Evolutionary conservation across 2,888 invertebrate genomes (phyloP), one percentile per base, ranked within the genome.

Genomic region (Cheilosia vulpina): DNA sequence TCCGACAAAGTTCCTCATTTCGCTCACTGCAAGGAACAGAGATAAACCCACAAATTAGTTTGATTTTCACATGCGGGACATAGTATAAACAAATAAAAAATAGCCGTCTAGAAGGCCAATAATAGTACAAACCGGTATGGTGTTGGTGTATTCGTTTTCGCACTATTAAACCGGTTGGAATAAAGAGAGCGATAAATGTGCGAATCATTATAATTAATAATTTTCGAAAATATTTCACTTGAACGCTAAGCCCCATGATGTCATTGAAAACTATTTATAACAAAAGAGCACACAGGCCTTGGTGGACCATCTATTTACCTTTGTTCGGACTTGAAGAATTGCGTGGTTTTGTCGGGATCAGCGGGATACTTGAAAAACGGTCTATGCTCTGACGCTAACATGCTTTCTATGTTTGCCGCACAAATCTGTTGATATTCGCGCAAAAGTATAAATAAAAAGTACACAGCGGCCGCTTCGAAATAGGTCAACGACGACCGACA

Each of bases 1-100:
- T 95, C 82, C 94, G 94, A 90, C 96, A 96, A 88, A 96, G 94
- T 77, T 94, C 94, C 88, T 96, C 95, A 89, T 89, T 93, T 87
- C 87, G 91, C 80, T 91, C 91, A 75, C 92, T 92, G 87, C 13
- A 89, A 89, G n/a, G 27, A 82, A 65, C 65, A 79, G 21, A 63
- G 60, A 66, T 27, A 62, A 71, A 69, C 15, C 58, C 13, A 53
- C 27, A n/a, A 34, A 17, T 34, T 19, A 47, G 31, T 62, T 63
- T 43, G 34, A 60, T 58, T 34, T 24, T 13, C 5, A 45, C 7
- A 15, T 27, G 21, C 43, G n/a, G 24, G 47, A 57, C n/a, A 52
- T 60, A 62, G 50, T 71, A 63, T 63, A 78, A 62, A 71, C 63
- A 71, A 78, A 77, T 34, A 62, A 60, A 9, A 4, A 76, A 58